Conservation (phyloP, 2,888 invertebrate species). For the Pimpla rufipes region DNA sequence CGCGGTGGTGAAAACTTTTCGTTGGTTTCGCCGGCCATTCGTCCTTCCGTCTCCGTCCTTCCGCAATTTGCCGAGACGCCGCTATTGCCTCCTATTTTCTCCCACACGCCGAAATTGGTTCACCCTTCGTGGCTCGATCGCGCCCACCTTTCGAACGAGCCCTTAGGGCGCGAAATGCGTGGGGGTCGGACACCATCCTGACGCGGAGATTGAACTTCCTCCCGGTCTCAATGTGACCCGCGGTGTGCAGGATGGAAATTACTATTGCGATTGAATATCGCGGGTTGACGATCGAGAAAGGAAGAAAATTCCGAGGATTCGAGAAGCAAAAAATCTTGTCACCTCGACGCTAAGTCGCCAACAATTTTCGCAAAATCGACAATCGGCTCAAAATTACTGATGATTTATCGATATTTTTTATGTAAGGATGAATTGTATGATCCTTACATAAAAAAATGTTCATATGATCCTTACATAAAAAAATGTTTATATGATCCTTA, state of each 20-base stretch:
- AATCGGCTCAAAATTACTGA: no score
- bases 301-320: no score
- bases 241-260: not conserved
- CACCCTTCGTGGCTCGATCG: slow-evolving; percentile 2
- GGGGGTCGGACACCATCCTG: slow-evolving; percentile 67
- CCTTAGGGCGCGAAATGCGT: slow-evolving; percentile 18
- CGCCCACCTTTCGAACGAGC: slow-evolving; percentile 2
- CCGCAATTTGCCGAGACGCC: not conserved
- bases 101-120: not conserved
- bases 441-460: no score
- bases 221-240: slow-evolving; percentile 54
- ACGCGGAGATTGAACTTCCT: slow-evolving; percentile 74
- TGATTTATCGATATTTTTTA: no score
- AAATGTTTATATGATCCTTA: no score
- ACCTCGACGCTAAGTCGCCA: no score
- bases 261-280: not conserved
- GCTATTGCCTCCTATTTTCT: not conserved
- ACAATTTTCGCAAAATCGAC: no score
- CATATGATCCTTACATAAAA: no score
- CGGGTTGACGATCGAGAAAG: no score
- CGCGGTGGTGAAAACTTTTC: not conserved
- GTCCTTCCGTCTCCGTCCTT: not conserved
- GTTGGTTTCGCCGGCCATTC: not conserved
- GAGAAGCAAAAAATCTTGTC: no score
- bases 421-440: no score